Evolutionary conservation across 2,888 invertebrate genomes (phyloP).

Genomic region (Trypoxylon attenuatum): DNA sequence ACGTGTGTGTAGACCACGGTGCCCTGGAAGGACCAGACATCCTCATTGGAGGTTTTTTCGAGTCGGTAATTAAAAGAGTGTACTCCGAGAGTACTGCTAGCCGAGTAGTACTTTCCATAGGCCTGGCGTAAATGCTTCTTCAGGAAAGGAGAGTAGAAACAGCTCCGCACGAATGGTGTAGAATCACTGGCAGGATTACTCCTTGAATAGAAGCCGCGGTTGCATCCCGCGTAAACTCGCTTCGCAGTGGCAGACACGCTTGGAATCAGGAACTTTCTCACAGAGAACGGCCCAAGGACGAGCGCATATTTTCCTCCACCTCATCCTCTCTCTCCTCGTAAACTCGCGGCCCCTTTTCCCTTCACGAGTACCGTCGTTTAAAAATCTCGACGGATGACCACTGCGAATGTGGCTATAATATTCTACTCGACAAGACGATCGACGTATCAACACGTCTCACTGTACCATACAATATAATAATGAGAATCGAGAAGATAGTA

Average conservation of each 20-base stretch:
- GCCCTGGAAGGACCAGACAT: background rate
- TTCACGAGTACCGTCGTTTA: no score
- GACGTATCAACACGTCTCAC: no score
- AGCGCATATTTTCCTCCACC: constrained; percentile 21
- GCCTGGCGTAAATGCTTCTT: background rate
- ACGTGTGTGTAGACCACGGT: no score
- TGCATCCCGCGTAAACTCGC: constrained; percentile 10
- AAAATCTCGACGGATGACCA: no score
- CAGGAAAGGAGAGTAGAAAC: constrained; percentile 25
- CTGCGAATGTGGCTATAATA: no score
- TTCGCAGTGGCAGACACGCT: constrained; percentile 19
- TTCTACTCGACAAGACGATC: no score
- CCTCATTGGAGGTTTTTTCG: background rate
- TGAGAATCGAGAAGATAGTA: no score
- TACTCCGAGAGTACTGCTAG: background rate
- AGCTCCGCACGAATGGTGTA: constrained; percentile 18
- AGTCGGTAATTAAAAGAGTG: background rate
- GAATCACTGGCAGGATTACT: constrained; percentile 17
- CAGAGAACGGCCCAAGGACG: constrained; percentile 50
- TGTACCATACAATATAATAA: no score
- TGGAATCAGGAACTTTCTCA: constrained; percentile 53
- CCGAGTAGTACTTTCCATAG: background rate
- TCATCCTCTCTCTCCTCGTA: background rate
- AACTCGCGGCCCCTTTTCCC: no score
- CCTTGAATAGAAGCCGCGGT: constrained; percentile 13